Conservation (phyloP, 2,888 invertebrate genomes). For the Petrolisthes cinctipes region DNA sequence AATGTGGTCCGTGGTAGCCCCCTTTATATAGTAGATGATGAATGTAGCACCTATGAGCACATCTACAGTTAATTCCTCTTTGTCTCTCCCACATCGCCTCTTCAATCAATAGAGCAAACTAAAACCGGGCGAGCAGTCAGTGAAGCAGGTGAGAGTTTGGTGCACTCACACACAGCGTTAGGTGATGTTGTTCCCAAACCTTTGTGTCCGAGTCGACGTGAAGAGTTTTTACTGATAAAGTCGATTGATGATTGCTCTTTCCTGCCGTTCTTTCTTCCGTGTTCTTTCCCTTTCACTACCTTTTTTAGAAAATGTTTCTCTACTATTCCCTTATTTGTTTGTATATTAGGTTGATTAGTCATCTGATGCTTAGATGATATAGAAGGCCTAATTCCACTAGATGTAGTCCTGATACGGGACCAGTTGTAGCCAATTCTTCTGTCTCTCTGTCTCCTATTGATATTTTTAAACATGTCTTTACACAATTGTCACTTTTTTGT, state of each 20-base stretch:
- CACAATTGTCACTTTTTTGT: too few relatives aligned
- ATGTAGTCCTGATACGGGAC: not conserved
- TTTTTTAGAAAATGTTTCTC: not conserved
- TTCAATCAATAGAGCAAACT: conserved; percentile 56
- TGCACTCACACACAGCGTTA: not conserved
- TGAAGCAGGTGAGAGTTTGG: conserved; percentile 60
- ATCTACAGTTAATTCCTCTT: conserved; percentile 15
- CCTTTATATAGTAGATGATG: not conserved
- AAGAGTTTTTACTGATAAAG: conserved; percentile 14
- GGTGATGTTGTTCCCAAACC: not conserved
- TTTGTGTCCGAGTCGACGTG: conserved; percentile 17
- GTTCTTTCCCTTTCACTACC: conserved; percentile 39
- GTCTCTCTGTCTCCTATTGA: conserved; percentile 9
- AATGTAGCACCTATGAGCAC: not conserved
- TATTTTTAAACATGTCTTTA: too few relatives aligned
- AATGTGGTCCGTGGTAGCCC: not conserved
- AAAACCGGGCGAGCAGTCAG: conserved; percentile 60
- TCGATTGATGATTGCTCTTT: conserved; percentile 23
- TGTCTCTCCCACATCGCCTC: conserved; percentile 43
- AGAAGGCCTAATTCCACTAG: not conserved
- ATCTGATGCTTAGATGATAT: not conserved
- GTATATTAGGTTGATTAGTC: not conserved
- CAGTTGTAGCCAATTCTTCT: conserved; percentile 10
- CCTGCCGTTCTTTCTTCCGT: conserved; percentile 55
- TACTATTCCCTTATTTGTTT: not conserved